A percentile compares a stretch with the other conserved stretches of the same genome.
Conservation (phyloP, 2,113 vertebrate species). For the Odocoileus virginianus region DNA sequence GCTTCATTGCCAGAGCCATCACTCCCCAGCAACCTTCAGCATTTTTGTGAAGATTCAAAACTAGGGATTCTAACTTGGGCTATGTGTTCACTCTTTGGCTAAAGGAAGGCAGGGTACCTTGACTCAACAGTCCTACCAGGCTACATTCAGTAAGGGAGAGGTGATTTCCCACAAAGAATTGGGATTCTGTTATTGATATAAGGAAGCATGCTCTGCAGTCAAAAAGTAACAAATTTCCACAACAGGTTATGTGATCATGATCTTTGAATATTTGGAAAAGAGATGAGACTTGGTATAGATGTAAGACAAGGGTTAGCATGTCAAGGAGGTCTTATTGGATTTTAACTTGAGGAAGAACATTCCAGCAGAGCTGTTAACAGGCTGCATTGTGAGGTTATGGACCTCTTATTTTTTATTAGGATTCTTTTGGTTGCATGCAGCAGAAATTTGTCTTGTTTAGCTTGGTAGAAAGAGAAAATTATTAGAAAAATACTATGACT, state of each 20-base stretch:
- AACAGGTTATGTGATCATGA: not conserved
- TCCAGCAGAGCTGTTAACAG: not conserved
- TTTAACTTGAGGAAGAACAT: not conserved
- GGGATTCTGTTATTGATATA: not conserved
- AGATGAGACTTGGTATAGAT: not conserved
- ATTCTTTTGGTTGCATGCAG: not conserved
- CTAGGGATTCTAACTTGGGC: not conserved
- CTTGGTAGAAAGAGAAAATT: slow-evolving; percentile 9
- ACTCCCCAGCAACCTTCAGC: not conserved
- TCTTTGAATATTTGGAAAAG: not conserved
- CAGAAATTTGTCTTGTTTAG: not conserved
- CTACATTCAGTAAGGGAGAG: not conserved
- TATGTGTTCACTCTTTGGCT: not conserved
- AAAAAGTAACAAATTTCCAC: not conserved
- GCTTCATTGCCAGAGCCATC: not conserved
- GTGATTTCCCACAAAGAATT: not conserved
- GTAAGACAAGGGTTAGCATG: not conserved
- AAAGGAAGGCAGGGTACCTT: not conserved
- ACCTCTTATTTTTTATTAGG: not conserved
- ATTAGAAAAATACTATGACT: not conserved
- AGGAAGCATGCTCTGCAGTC: not conserved
- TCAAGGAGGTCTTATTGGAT: not conserved
- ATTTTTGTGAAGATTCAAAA: not conserved
- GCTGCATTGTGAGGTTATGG: not conserved
- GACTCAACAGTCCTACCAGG: not conserved